A percentile compares a stretch with the other conserved stretches of the same genome.
Evolutionary conservation across 1,140 invertebrate genomes (phyloP).

Genomic region (Cydia fagiglandana): DNA sequence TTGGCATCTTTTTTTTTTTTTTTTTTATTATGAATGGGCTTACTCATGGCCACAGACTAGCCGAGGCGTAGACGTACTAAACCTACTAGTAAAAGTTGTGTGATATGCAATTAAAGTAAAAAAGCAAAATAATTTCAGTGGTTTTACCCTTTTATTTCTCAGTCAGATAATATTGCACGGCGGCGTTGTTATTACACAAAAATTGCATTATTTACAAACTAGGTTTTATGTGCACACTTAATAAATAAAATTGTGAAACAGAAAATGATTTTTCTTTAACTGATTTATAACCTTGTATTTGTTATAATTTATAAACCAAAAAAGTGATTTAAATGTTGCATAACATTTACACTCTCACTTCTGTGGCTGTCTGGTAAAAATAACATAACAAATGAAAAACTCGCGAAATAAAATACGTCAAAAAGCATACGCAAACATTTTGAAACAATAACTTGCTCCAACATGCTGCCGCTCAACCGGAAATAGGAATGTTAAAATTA

Average conservation of each 20-base stretch:
- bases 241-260: no score
- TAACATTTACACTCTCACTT: neutral
- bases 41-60: no score
- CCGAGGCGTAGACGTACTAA: no score
- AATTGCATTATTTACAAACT: no score
- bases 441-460: slow-evolving; percentile 14
- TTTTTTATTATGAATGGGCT: no score
- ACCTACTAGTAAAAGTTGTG: neutral
- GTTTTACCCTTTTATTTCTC: no score
- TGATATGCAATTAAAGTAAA: neutral
- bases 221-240: no score
- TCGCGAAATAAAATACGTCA: slow-evolving; percentile 5
- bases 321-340: neutral
- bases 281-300: no score
- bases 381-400: neutral
- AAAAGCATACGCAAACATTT: slow-evolving; percentile 24
- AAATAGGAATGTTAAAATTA: slow-evolving; percentile 22
- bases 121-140: neutral
- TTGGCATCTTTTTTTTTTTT: no score
- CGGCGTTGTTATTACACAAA: no score
- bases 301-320: neutral
- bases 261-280: no score
- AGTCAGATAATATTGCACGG: no score
- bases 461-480: neutral
- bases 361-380: neutral